A percentile compares a stretch with the other conserved stretches of the same genome.
Evolutionary conservation across 2,113 vertebrate species (phyloP).

Genomic region (Xiphophorus maculatus): DNA sequence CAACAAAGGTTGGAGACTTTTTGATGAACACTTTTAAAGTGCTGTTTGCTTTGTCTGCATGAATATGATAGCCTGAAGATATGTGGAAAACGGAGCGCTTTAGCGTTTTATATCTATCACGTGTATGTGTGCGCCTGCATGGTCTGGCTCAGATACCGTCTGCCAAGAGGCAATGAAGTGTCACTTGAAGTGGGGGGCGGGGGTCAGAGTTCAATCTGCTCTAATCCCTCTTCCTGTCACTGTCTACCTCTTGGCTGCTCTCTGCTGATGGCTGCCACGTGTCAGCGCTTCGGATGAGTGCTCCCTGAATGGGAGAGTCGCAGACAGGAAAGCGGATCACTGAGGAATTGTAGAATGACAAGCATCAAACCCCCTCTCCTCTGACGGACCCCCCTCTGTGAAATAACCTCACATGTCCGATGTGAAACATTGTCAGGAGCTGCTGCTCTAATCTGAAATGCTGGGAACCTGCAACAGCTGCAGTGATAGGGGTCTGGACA

Average conservation of each 20-base stretch:
- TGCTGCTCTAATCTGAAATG: slow-evolving; percentile 24
- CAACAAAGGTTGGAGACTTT: slow-evolving; percentile 91
- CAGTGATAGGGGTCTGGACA: slow-evolving; percentile 4
- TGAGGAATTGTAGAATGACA: slow-evolving; percentile 45
- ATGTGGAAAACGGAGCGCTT: slow-evolving; percentile 10
- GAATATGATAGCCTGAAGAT: slow-evolving; percentile 29
- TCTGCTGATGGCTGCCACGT: slow-evolving; percentile 74
- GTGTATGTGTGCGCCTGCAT: slow-evolving; percentile 15
- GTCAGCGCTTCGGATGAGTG: slow-evolving; percentile 71
- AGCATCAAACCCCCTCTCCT: slow-evolving; percentile 32
- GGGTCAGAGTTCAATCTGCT: slow-evolving; percentile 76
- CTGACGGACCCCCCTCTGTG: slow-evolving; percentile 33
- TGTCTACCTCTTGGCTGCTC: slow-evolving; percentile 69
- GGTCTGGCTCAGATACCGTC: slow-evolving; percentile 41
- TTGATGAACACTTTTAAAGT: slow-evolving; percentile 40
- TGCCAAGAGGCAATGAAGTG: slow-evolving; percentile 75
- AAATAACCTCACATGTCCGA: slow-evolving; percentile 57
- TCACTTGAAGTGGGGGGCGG: slow-evolving; percentile 49
- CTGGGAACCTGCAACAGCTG: slow-evolving; percentile 5
- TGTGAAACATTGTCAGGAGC: slow-evolving; percentile 57
- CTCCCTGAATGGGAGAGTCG: slow-evolving; percentile 69
- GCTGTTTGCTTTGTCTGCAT: slow-evolving; percentile 8
- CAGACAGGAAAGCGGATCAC: slow-evolving; percentile 67
- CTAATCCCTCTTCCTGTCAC: slow-evolving; percentile 84
- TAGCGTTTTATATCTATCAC: slow-evolving; percentile 15